These are phyloP conservation scores for Limonius californicus DNA, from an alignment of 1,140 invertebrate genomes.

Conservation along the genomic window DNA sequence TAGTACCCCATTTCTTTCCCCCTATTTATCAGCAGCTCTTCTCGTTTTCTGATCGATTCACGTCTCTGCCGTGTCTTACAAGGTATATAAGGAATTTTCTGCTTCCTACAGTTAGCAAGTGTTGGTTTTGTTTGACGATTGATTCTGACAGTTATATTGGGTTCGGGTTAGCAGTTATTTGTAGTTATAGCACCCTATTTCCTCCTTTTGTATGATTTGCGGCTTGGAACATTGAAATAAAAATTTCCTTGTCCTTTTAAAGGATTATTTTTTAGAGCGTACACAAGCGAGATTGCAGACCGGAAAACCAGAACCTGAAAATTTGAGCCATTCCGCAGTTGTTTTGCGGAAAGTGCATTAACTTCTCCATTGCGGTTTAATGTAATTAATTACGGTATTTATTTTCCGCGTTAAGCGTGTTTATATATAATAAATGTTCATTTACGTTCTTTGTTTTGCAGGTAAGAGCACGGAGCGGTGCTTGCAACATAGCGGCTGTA, in stretches of 20 bases:
- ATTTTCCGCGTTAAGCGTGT: too few species aligned
- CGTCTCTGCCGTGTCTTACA: conserved; percentile 5
- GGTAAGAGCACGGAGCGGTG: conserved; percentile 7
- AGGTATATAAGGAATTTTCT: conserved; percentile 13
- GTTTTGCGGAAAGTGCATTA: too few species aligned
- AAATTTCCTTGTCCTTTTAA: too few species aligned
- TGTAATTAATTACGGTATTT: too few species aligned
- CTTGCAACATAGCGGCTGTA: neutral
- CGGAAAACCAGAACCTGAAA: too few species aligned
- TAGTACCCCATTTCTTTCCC: conserved; percentile 12
- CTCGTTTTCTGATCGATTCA: conserved; percentile 10
- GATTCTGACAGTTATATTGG: conserved; percentile 24
- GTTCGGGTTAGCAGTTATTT: conserved; percentile 11
- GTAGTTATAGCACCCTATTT: conserved; percentile 1
- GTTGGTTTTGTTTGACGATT: conserved; percentile 20
- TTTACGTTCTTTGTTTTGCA: conserved; percentile 3
- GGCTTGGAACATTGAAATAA: neutral
- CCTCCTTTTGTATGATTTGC: neutral
- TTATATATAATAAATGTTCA: too few species aligned
- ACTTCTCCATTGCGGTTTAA: too few species aligned
- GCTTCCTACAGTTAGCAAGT: conserved; percentile 9
- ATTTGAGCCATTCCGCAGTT: too few species aligned
- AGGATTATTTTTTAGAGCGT: too few species aligned
- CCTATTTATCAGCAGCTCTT: conserved; percentile 4
- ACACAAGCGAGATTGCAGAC: too few species aligned